Evolutionary conservation across 2,888 invertebrate species (phyloP).

Genomic region (Orchestes rusci): DNA sequence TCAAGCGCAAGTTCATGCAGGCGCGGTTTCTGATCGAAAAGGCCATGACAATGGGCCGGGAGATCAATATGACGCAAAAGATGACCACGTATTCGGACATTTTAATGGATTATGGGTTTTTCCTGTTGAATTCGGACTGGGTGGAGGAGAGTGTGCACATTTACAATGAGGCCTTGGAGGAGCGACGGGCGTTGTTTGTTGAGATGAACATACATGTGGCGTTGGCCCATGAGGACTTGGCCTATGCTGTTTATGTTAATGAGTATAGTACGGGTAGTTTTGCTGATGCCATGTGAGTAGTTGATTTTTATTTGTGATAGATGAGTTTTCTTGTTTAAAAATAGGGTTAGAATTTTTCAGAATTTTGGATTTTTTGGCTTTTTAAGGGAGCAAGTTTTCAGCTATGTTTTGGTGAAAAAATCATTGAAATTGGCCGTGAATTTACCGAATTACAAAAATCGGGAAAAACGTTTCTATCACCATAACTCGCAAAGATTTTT

Average conservation of each 20-base stretch:
- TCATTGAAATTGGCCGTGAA: too few relatives aligned
- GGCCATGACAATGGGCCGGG: constrained; percentile 65
- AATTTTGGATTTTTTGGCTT: too few relatives aligned
- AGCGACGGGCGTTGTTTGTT: constrained; percentile 71
- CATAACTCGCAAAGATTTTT: too few relatives aligned
- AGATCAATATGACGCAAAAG: constrained; percentile 49
- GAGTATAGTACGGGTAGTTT: constrained; percentile 88
- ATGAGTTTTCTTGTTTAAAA: background rate
- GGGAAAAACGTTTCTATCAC: too few relatives aligned
- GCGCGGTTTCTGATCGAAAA: constrained; percentile 78
- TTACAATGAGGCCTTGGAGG: constrained; percentile 68
- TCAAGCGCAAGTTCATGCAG: constrained; percentile 75
- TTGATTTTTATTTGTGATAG: constrained; percentile 1
- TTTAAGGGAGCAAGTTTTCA: too few relatives aligned
- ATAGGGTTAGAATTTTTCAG: too few relatives aligned
- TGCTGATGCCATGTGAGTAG: constrained; percentile 59
- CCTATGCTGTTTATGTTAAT: constrained; percentile 86
- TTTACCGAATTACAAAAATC: too few relatives aligned
- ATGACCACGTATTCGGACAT: constrained; percentile 82
- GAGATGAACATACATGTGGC: constrained; percentile 83
- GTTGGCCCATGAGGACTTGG: constrained; percentile 83
- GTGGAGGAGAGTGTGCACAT: constrained; percentile 78
- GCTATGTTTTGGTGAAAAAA: too few relatives aligned
- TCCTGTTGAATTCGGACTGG: constrained; percentile 80
- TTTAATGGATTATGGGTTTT: constrained; percentile 84